Evolutionary conservation across 2,113 vertebrate genomes (phyloP), one percentile per base, ranked within the genome.

Genomic region (Ptilonorhynchus violaceus): DNA sequence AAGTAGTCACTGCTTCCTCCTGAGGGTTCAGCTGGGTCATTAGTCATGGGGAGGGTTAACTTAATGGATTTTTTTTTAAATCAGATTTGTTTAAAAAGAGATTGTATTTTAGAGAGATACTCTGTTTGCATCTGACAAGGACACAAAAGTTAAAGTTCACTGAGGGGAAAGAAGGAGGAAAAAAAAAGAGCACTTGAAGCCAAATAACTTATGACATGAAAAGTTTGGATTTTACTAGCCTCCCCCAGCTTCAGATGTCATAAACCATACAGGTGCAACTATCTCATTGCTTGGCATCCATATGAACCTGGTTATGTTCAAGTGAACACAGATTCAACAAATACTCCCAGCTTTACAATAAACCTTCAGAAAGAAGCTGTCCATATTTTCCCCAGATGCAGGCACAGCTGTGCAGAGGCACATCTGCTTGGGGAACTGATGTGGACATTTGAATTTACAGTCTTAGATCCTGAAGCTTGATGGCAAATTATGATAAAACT

Each of bases 401-500:
- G 80, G n/a, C 77, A 82, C 97, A 97, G 93, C 97, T 97, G 95
- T 80, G 80, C 58, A 33, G 39, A 96, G 58, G 64, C 84, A 91
- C 96, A 95, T 88, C 96, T 97, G 95, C 68, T 82, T 1, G 2
- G 79, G 81, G 79, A 88, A 33, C 63, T 27, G 22, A 62, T 3
- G 1, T 13, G 23, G 16, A 78, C 70, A 69, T 59, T 28, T 74
- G 88, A 74, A 97, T 94, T 84, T 92, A 92, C 31, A 73, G 73
- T 50, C 87, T 80, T 35, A 77, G 73, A 94, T 60, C 82, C 64
- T 64, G 89, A 79, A 87, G 68, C 52, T 28, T 60, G 83, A 89
- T 18, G 39, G 92, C 64, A 94, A 95, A 94, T 94, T 64, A 92
- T 62, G 78, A 77, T 75, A 93, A 70, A 96, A 89, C 73, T 20